Base-by-base conservation (phyloP, 1,140 invertebrate genomes). In the Aricia agestis region DNA sequence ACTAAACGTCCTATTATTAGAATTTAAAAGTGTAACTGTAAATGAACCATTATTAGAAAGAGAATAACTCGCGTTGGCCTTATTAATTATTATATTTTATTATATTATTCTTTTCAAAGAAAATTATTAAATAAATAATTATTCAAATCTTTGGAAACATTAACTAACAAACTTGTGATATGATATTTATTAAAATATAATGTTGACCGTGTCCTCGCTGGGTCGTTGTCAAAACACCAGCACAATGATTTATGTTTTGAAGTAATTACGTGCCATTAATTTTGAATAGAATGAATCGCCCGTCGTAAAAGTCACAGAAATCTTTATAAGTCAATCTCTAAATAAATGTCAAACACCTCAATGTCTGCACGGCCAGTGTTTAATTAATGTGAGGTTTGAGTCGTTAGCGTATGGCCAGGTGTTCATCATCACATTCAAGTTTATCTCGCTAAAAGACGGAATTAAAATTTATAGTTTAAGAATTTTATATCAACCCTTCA, bases 211-310 rank as follows among this genome's bases (percentile, higher is more conserved):
- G 78, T 74, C 74, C 75, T 73, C 74, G 77, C 75, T 77, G 74
- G 76, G 77, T 77, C 76, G 82, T 76, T 80, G 77, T 80, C 82
- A 80, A 80, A 85, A 89, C 83, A 82, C 82, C 80, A 81, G 83
- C 83, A 70, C 72, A 74, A 82, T 89, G 88, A 91, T 91, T 91
- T 91, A 91, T 88, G 78, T 73, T 66, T 89, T 86, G 87, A 87
- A 89, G 82, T 88, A 89, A 89, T 91, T 83, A 88, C 82, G 84
- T 84, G 86, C 86, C 85, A 90, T 90, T 86, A 88, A 89, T 88
- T 89, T 90, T 88, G 86, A 88, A 89, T 90, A 89, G 87, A 84
- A 81, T 81, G 80, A 82, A 74, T 82, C 80, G 81, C 84, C 25
- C 82, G 15, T 42, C 25, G 11, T 41, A 57, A 61, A 59, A 59